Percentiles rank a stretch among this genome's conserved stretches.
These are phyloP conservation scores for Rhea americana DNA, from an alignment of 2,113 vertebrate species.

Conservation along the genomic window DNA sequence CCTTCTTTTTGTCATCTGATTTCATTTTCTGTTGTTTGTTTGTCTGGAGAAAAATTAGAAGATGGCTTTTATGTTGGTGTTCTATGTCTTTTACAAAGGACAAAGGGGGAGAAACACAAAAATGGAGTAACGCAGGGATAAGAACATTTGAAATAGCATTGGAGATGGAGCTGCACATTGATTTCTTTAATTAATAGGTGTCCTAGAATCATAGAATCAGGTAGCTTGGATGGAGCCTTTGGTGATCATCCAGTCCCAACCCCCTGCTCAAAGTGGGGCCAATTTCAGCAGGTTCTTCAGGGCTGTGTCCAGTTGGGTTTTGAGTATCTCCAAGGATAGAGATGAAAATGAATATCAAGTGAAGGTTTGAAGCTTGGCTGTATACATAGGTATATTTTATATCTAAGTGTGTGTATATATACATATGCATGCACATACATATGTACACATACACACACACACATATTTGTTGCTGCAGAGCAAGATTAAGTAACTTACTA, in stretches of 20 bases:
- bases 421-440: too few relatives aligned
- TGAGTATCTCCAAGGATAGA: neutral
- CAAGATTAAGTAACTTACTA: neutral
- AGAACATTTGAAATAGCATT: neutral
- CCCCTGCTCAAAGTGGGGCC: neutral
- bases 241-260: neutral
- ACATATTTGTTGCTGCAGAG: too few relatives aligned
- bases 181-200: neutral
- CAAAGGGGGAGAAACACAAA: neutral
- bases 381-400: neutral
- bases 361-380: neutral
- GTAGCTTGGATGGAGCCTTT: neutral
- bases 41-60: neutral
- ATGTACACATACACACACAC: too few relatives aligned
- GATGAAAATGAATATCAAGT: neutral
- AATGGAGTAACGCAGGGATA: neutral
- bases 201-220: neutral
- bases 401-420: fast-evolving
- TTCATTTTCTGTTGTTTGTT: conserved; percentile 14
- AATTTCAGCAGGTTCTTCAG: neutral
- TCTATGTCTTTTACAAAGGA: neutral
- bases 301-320: neutral
- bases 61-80: neutral
- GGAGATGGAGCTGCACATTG: neutral
- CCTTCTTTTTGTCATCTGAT: neutral